These are phyloP conservation scores for Triplophysa bombifrons DNA, from an alignment of 2,797 vertebrate genomes.

Conservation along the genomic window DNA sequence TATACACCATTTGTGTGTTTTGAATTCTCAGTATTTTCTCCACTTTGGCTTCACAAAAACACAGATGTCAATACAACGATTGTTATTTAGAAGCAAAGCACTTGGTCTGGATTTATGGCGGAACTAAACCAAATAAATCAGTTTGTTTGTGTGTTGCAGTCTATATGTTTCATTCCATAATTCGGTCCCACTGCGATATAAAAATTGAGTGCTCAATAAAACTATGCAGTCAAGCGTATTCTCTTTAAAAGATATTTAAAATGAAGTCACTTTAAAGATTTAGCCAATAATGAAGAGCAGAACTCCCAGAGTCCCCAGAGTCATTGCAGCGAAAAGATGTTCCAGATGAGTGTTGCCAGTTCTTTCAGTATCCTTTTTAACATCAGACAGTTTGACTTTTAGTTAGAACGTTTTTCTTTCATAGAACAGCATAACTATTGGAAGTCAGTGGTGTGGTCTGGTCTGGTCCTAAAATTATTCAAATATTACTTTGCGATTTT, in stretches of 20 bases:
- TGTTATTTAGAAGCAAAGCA: neutral
- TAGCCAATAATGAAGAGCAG: neutral
- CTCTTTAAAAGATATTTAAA: conserved; percentile 11
- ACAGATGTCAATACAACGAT: neutral
- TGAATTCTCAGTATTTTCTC: neutral
- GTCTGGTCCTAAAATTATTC: neutral
- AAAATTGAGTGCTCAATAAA: conserved; percentile 15
- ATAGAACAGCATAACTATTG: neutral
- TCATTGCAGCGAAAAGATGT: conserved; percentile 14
- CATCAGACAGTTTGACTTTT: conserved; percentile 3
- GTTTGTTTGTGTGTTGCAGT: neutral
- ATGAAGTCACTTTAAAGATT: conserved; percentile 23
- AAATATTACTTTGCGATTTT: too few species aligned
- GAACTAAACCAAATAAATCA: neutral
- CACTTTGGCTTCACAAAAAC: conserved; percentile 12
- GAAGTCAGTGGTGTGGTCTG: neutral
- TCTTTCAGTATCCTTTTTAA: neutral
- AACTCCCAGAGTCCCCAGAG: neutral
- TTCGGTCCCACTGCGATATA: neutral
- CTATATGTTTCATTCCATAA: neutral
- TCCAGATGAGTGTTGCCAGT: conserved; percentile 8
- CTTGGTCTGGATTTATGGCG: neutral
- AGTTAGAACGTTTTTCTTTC: neutral
- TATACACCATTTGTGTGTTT: neutral
- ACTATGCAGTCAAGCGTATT: neutral